Conservation (phyloP, 1,140 invertebrate species). For the Neodiprion fabricii region DNA sequence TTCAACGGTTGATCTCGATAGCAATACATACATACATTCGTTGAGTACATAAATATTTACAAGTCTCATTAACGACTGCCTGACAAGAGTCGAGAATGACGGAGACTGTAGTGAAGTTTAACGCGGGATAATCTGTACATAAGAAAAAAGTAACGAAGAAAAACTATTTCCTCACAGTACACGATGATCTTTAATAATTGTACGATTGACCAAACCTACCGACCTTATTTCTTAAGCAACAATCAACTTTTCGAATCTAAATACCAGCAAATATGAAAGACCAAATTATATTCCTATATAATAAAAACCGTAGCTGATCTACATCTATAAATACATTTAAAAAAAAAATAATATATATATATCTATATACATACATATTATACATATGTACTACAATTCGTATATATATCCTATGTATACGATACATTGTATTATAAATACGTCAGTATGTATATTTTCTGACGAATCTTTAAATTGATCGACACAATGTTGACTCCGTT, state of each 20-base stretch:
- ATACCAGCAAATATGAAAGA: constrained; percentile 11
- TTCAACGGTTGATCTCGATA: neutral
- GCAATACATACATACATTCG: neutral
- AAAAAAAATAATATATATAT: neutral
- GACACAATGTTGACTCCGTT: too few relatives aligned
- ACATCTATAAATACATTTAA: constrained; percentile 9
- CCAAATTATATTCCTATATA: neutral
- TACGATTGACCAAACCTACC: neutral
- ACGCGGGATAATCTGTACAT: neutral
- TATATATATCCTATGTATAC: too few relatives aligned
- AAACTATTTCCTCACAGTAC: neutral
- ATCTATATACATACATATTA: constrained; percentile 2
- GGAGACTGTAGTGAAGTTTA: too few relatives aligned
- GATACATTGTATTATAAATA: neutral
- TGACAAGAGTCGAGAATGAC: too few relatives aligned
- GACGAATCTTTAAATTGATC: neutral
- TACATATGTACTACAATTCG: too few relatives aligned
- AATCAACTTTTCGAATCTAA: constrained; percentile 25
- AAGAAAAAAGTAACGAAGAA: constrained; percentile 17
- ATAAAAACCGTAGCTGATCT: too few relatives aligned
- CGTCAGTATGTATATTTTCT: neutral
- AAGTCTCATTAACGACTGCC: neutral
- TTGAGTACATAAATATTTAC: neutral
- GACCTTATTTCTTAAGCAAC: constrained; percentile 22
- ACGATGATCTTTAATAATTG: neutral